Evolutionary conservation across 2,797 vertebrate species (phyloP).

Genomic region (Pachyuromys duprasi): DNA sequence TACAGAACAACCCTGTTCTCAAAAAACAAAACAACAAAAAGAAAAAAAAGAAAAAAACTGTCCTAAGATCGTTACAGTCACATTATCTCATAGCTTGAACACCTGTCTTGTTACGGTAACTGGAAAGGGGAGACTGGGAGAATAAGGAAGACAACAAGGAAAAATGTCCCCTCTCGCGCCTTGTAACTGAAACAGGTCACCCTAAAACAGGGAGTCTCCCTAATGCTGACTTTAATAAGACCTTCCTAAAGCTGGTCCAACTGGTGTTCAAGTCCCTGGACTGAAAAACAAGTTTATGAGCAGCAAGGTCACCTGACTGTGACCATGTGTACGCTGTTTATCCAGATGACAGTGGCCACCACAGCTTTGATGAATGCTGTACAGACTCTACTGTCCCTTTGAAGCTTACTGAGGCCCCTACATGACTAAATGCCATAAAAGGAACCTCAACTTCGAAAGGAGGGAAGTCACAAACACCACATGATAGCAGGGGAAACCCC

Average conservation of each 20-base stretch:
- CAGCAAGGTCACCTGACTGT: constrained; percentile 75
- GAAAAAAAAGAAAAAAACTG: not conserved
- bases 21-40: not conserved
- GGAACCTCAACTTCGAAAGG: constrained; percentile 34
- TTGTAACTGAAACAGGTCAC: constrained; percentile 49
- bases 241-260: constrained; percentile 76
- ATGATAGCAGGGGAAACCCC: constrained; percentile 23
- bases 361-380: constrained; percentile 63
- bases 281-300: constrained; percentile 81
- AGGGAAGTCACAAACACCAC: constrained; percentile 58
- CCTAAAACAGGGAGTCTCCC: constrained; percentile 68
- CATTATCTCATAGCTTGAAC: constrained; percentile 61
- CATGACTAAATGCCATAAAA: constrained; percentile 75
- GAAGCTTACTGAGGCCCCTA: constrained; percentile 62
- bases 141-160: constrained; percentile 30
- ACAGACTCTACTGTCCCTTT: constrained; percentile 65
- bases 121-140: not conserved
- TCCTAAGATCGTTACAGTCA: constrained; percentile 59
- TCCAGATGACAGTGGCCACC: constrained; percentile 64
- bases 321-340: constrained; percentile 72
- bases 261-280: constrained; percentile 70
- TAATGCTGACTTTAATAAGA: constrained; percentile 72
- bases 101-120: constrained; percentile 52
- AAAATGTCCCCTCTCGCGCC: constrained; percentile 38
- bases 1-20: not conserved